Conservation (phyloP, 2,797 vertebrate species). For the Thamnophis elegans region DNA sequence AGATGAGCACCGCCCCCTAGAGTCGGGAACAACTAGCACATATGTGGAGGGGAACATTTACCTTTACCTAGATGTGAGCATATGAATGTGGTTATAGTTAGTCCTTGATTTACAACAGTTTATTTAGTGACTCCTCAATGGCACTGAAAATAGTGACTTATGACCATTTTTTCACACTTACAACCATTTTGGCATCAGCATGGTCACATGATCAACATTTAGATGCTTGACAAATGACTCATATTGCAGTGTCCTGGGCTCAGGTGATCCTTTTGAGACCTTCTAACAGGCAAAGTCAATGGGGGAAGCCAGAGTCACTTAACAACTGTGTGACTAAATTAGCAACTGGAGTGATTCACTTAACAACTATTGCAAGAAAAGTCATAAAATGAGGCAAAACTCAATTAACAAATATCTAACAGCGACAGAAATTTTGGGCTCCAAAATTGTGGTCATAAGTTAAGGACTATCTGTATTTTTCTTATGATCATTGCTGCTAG, state of each 20-base stretch:
- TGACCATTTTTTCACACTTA: neutral
- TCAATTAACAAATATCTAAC: neutral
- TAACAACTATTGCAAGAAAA: neutral
- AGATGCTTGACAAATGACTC: neutral
- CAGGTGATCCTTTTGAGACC: neutral
- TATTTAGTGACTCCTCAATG: neutral
- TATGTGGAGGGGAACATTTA: too few species aligned
- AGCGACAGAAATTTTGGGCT: neutral
- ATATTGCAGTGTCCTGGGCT: neutral
- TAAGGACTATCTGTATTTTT: neutral
- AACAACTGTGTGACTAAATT: neutral
- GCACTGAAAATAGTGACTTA: neutral
- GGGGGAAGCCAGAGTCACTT: neutral
- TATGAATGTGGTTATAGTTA: neutral
- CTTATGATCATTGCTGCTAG: slow-evolving; percentile 2
- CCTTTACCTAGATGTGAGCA: neutral
- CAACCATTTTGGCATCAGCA: neutral
- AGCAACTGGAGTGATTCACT: neutral
- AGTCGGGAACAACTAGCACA: too few species aligned
- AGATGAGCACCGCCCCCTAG: too few species aligned
- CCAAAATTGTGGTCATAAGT: too few species aligned
- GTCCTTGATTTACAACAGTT: neutral
- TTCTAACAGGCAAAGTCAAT: neutral
- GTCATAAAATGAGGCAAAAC: neutral
- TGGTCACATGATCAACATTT: neutral